Evolutionary conservation across 1,140 invertebrate genomes (phyloP).

Genomic region (Temnothorax longispinosus): DNA sequence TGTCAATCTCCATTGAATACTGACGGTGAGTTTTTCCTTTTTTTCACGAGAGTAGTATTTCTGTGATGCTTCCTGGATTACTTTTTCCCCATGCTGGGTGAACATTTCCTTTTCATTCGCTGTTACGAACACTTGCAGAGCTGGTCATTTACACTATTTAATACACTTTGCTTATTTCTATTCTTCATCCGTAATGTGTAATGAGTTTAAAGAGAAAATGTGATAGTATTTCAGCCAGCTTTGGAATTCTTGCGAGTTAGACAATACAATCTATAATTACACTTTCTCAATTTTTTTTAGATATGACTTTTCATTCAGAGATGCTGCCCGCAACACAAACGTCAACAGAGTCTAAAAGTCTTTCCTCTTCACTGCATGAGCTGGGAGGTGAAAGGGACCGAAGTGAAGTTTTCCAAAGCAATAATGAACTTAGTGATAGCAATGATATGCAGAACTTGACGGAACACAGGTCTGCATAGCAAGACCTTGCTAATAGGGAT

Average conservation of each 20-base stretch:
- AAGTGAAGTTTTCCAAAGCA: too few relatives aligned
- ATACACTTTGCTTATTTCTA: not conserved
- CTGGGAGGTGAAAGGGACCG: too few relatives aligned
- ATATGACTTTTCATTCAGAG: not conserved
- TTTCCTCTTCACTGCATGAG: too few relatives aligned
- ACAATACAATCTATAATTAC: not conserved
- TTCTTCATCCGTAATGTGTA: not conserved
- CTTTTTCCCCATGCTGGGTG: too few relatives aligned
- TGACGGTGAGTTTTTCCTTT: too few relatives aligned
- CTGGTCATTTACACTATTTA: not conserved
- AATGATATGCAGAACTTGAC: too few relatives aligned
- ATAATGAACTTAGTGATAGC: too few relatives aligned
- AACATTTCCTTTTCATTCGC: not conserved
- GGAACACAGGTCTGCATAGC: too few relatives aligned
- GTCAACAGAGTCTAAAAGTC: too few relatives aligned
- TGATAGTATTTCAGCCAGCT: not conserved
- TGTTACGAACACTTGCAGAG: not conserved
- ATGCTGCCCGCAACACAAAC: not conserved
- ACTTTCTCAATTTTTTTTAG: not conserved
- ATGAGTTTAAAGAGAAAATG: not conserved
- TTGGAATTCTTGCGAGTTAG: not conserved
- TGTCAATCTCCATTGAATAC: too few relatives aligned
- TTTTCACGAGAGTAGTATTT: not conserved
- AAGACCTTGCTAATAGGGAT: too few relatives aligned
- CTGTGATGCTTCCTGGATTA: not conserved